Evolutionary conservation across 2,797 vertebrate species (phyloP).

Genomic region (Harpagifer antarcticus): DNA sequence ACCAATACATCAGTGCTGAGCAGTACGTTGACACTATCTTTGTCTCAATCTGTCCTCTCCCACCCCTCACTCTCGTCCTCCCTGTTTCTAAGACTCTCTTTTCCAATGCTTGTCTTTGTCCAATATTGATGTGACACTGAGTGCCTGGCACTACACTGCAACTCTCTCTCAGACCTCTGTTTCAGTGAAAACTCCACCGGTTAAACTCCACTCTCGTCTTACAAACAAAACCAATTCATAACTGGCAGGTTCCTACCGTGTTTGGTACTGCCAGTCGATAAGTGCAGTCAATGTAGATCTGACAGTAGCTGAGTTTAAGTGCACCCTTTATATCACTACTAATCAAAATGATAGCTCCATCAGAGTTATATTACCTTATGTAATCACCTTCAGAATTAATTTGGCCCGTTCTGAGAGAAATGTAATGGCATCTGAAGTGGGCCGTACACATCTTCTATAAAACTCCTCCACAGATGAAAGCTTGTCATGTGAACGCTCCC

Average conservation of each 20-base stretch:
- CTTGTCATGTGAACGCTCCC: constrained; percentile 23
- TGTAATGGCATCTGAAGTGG: constrained; percentile 33
- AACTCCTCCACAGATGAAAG: constrained; percentile 22
- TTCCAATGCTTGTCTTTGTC: constrained; percentile 30
- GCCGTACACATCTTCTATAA: constrained; percentile 32
- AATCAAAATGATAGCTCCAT: constrained; percentile 24
- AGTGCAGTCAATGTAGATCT: constrained; percentile 26
- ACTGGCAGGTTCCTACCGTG: constrained; percentile 7
- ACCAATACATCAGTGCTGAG: constrained; percentile 97
- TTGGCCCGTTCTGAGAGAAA: constrained; percentile 23
- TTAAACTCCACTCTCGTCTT: constrained; percentile 37
- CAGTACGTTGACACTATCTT: constrained; percentile 87
- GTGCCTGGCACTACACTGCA: constrained; percentile 17
- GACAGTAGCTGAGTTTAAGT: constrained; percentile 9
- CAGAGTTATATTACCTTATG: constrained; percentile 7
- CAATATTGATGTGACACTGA: constrained; percentile 38
- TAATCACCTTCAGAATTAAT: constrained; percentile 22
- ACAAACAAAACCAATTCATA: constrained; percentile 31
- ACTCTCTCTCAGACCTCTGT: constrained; percentile 12
- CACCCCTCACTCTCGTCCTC: constrained; percentile 11
- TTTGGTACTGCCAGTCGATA: constrained; percentile 8
- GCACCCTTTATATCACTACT: constrained; percentile 14
- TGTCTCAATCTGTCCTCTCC: constrained; percentile 4
- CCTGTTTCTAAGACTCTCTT: constrained; percentile 19
- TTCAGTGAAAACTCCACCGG: constrained; percentile 36